Conservation (phyloP, 2,888 invertebrate genomes). For the Rhopalosiphum nymphaeae region DNA sequence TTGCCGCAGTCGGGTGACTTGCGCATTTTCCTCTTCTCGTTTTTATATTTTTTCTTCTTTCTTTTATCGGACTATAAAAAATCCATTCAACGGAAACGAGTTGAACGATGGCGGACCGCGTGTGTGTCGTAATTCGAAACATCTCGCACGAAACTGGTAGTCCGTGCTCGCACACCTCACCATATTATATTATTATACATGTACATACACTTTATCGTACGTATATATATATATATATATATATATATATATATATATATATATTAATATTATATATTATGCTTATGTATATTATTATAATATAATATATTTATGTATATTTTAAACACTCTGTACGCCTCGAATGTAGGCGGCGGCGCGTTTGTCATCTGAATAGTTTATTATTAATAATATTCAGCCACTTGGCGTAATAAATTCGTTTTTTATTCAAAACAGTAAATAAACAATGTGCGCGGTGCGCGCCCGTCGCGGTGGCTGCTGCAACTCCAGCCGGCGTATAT, state of each 20-base stretch:
- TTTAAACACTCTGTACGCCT: conserved; percentile 35
- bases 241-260: background rate
- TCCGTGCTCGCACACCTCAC: background rate
- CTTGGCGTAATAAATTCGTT: conserved; percentile 64
- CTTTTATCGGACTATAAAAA: background rate
- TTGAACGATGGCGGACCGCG: conserved; percentile 14
- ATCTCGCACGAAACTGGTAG: conserved; percentile 62
- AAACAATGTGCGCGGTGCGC: conserved; percentile 48
- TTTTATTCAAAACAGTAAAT: conserved; percentile 65
- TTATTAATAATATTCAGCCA: conserved; percentile 62
- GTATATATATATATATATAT: background rate
- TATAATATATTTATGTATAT: conserved; percentile 26
- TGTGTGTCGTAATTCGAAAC: conserved; percentile 39
- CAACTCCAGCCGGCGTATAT: background rate
- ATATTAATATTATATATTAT: background rate
- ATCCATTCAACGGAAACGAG: conserved; percentile 57
- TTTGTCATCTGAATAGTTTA: conserved; percentile 65
- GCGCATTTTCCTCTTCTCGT: conserved; percentile 22
- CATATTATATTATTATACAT: background rate
- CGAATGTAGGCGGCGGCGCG: conserved; percentile 61
- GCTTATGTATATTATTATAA: conserved; percentile 10
- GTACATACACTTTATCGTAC: background rate
- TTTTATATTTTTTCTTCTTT: background rate
- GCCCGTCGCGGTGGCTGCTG: background rate
- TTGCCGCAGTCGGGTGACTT: conserved; percentile 40